Evolutionary conservation across 2,113 vertebrate species (phyloP).

Genomic region (Formicarius rufipectus): DNA sequence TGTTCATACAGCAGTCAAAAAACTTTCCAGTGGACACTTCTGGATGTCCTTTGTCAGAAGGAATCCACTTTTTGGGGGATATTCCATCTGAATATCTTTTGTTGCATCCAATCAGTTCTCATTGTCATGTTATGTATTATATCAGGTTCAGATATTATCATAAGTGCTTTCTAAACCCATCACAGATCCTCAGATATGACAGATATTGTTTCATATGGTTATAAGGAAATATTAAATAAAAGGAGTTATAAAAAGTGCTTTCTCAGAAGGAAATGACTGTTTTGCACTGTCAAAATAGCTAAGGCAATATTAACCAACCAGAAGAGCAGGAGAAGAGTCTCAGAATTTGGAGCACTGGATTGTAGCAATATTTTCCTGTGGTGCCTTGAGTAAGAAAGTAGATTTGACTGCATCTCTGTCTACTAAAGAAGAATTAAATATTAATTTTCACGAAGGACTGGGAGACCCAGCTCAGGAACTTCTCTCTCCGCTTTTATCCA

Average conservation of each 20-base stretch:
- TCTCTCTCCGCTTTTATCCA: neutral
- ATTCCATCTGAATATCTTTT: neutral
- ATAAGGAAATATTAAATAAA: neutral
- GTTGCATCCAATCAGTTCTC: neutral
- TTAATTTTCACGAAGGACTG: neutral
- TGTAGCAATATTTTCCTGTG: neutral
- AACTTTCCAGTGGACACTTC: neutral
- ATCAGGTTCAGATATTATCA: neutral
- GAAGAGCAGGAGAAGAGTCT: neutral
- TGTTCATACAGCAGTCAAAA: neutral
- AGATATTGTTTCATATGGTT: neutral
- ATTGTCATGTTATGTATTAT: neutral
- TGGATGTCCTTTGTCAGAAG: neutral
- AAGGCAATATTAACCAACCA: neutral
- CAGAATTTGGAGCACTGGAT: neutral
- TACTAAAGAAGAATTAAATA: neutral
- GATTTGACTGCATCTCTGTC: neutral
- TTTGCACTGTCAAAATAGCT: neutral
- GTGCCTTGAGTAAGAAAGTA: neutral
- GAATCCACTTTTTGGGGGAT: neutral
- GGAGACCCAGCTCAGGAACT: neutral
- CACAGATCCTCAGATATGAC: neutral
- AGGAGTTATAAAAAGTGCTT: neutral
- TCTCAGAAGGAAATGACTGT: neutral
- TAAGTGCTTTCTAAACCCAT: neutral